Base-by-base conservation (phyloP, 2,113 vertebrate species). In the Charina bottae region DNA sequence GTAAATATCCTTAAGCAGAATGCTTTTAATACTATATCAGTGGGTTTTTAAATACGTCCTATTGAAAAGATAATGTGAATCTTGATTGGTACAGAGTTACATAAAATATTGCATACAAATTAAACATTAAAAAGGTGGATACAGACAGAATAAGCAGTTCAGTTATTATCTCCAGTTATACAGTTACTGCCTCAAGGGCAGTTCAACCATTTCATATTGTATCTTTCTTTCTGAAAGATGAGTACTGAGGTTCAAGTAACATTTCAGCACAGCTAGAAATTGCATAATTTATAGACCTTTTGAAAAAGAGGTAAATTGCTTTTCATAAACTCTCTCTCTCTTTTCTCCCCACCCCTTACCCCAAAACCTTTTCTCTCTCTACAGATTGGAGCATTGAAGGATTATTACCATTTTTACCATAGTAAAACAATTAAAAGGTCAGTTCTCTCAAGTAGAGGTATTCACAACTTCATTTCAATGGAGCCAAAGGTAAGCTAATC, bases 401-500 rank as follows among this genome's bases (percentile, higher is more conserved):
- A 99, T 97, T 99, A 99, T 96, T 99, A 99, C 97, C 99, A 99
- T 97, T 99, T 99, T 97, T 99, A 99, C 97, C 99, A 99, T 93
- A 99, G 99, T 97, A 98, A 99, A 96, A 99, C 98, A 94, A 99
- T 99, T 97, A 99, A 99, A 98, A 98, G 99, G 95, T 99, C 99
- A 86, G 98, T 99, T 96, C 97, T 99, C 68, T 98, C 98, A 89
- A 99, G 98, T 93, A 98, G 98, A 96, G 99, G 99, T 96, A 98
- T 97, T 87, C 99, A 99, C 97, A 99, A 98, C 98, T 99, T 99
- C 98, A 99, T 99, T 97, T 99, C 99, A 96, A 99, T 99, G 99
- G 99, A 99, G 97, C 99, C 99, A 95, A 99, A 99, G 99, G 99
- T 99, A 98, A 98, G 98, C 95, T 95, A 94, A 96, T 97, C 97